Evolutionary conservation across 2,113 vertebrate species (phyloP).

Genomic region (Cyanoliseus patagonus): DNA sequence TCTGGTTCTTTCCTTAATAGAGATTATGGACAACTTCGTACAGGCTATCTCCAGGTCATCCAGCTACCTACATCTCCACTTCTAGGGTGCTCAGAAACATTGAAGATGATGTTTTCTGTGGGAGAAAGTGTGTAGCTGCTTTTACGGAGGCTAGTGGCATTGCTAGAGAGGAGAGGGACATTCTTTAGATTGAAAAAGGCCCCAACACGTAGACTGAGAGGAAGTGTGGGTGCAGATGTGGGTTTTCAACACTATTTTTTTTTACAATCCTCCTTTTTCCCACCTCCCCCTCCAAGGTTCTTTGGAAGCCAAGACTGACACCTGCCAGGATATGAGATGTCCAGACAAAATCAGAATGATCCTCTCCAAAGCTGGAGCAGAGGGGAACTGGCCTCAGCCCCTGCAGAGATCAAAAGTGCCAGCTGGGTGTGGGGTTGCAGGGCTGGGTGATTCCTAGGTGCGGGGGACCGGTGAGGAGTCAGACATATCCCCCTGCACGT

Average conservation of each 20-base stretch:
- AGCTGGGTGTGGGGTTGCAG: slow-evolving; percentile 42
- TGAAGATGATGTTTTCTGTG: neutral
- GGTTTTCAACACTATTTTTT: slow-evolving; percentile 30
- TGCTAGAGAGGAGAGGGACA: neutral
- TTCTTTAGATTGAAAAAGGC: neutral
- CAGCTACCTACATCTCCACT: neutral
- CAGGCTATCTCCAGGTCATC: neutral
- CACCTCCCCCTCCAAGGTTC: neutral
- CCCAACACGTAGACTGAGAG: neutral
- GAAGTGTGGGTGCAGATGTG: neutral
- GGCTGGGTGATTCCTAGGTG: slow-evolving; percentile 55
- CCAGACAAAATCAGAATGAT: slow-evolving; percentile 67
- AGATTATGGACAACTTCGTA: neutral
- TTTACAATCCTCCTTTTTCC: slow-evolving; percentile 30
- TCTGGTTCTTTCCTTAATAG: neutral
- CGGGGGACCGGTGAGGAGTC: slow-evolving; percentile 26
- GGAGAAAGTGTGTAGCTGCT: neutral
- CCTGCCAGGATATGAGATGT: slow-evolving; percentile 72
- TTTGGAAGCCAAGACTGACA: slow-evolving; percentile 66
- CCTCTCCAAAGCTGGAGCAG: slow-evolving; percentile 43
- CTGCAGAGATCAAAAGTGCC: slow-evolving; percentile 65
- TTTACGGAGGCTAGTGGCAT: neutral
- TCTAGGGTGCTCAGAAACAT: neutral
- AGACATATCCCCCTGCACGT: slow-evolving; percentile 47
- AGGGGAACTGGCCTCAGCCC: neutral